Conservation (phyloP, 53 echinoderm and acorn worm species). For the Echinometra lucunter region DNA sequence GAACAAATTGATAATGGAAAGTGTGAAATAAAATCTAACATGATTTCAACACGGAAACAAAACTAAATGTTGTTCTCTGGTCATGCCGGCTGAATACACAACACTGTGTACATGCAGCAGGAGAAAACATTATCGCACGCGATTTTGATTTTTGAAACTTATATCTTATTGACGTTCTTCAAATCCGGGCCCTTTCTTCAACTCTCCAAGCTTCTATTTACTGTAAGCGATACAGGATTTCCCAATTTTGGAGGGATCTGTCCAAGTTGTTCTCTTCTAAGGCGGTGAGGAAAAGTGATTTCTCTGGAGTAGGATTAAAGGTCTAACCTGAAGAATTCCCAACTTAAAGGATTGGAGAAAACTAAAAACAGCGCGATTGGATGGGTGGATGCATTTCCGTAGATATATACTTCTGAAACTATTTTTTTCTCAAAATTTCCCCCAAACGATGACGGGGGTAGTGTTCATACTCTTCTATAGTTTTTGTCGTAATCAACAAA, state of each 20-base stretch:
- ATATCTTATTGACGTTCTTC: slow-evolving; percentile 52
- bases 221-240: slow-evolving; percentile 65
- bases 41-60: background rate
- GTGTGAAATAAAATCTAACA: background rate
- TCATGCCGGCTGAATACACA: background rate
- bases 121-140: slow-evolving; percentile 65
- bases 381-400: slow-evolving; percentile 2
- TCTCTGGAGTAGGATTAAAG: slow-evolving; percentile 44
- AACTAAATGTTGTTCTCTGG: background rate
- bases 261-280: slow-evolving; percentile 32
- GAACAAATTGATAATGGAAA: background rate
- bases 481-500: background rate
- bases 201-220: slow-evolving; percentile 55
- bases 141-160: slow-evolving; percentile 62
- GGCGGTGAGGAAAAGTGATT: slow-evolving; percentile 47
- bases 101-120: slow-evolving; percentile 3
- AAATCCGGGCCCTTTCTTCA: slow-evolving; percentile 60
- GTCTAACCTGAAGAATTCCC: slow-evolving; percentile 46
- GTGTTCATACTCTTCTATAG: background rate
- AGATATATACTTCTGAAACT: background rate
- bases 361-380: slow-evolving; percentile 41
- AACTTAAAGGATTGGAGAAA: slow-evolving; percentile 33
- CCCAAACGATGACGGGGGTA: background rate
- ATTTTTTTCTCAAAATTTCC: background rate
- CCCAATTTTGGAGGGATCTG: slow-evolving; percentile 64